phyloP scores from a whole-genome alignment of 1,140 invertebrate genomes.

The Leptinotarsa defecta region DNA sequence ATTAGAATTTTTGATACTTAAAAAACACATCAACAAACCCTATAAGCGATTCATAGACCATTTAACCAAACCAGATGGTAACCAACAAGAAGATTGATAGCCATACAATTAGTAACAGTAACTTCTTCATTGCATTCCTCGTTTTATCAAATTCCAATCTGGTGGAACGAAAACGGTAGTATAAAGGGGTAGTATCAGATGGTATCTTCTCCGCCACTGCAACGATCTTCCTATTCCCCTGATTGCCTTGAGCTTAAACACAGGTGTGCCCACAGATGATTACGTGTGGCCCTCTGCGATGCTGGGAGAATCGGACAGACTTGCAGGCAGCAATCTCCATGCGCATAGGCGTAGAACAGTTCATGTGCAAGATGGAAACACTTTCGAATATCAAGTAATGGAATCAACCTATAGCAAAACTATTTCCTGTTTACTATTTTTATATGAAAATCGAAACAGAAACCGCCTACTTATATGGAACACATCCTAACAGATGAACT shows the following conservation, averaged over 20 bases:
- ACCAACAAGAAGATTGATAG: neutral
- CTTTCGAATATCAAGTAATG: no score
- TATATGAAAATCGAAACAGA: no score
- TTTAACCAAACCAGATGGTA: neutral
- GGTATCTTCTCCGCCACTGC: slow-evolving; percentile 9
- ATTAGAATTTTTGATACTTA: slow-evolving; percentile 1
- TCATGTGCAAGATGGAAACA: no score
- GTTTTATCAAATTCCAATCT: slow-evolving; percentile 18
- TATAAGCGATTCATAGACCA: no score
- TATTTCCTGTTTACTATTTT: no score
- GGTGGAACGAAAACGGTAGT: slow-evolving; percentile 17
- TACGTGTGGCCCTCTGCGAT: slow-evolving; percentile 19
- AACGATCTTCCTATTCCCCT: slow-evolving; percentile 11
- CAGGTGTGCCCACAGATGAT: slow-evolving; percentile 17
- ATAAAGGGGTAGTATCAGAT: slow-evolving; percentile 15
- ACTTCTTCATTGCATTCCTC: slow-evolving; percentile 16
- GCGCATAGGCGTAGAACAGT: slow-evolving; percentile 2
- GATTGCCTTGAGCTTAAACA: slow-evolving; percentile 17
- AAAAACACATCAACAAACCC: no score
- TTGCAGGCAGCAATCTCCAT: slow-evolving; percentile 12
- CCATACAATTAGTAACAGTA: slow-evolving; percentile 24
- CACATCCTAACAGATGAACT: no score
- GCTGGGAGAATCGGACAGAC: slow-evolving; percentile 8
- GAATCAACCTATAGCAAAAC: no score
- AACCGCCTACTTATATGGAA: no score